Evolutionary conservation across 1,140 invertebrate genomes (phyloP), one percentile per base, ranked within the genome.

Genomic region (Campoletis sonorensis): DNA sequence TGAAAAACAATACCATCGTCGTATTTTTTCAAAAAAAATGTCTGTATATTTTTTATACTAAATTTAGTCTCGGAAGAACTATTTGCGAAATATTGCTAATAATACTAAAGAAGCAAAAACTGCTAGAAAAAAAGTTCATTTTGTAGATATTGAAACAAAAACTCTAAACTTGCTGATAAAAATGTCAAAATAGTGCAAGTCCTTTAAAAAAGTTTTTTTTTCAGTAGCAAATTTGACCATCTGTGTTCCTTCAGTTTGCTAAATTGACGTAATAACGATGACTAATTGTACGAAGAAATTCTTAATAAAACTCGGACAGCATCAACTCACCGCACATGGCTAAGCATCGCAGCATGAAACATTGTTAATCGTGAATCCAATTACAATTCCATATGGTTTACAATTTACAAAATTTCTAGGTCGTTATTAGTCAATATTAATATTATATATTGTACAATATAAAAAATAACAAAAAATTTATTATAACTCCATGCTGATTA

Each of bases 281-380:
- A n/a, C n/a, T n/a, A n/a, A n/a, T n/a, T n/a, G 18, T 54, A 8
- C 30, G n/a, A 23, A 73, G 51, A 61, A 78, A 7, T n/a, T 71
- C 33, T 37, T 37, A 1, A 51, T 26, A 30, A 75, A 58, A 7
- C 3, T 5, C 0, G 37, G 4, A 13, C 40, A 77, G 13, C 21
- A 21, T 77, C 40, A 83, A 90, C 91, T 92, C 85, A 92, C 91
- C 91, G 87, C 88, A 84, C 87, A 89, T 26, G 91, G 88, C 91
- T 92, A 87, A 87, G 86, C 85, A 90, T 86, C 26, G 91, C 90
- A 92, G 91, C 91, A 89, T 92, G 91, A 91, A 92, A 92, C 87
- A 92, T 91, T 84, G 80, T 87, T 78, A 88, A 89, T 88, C 79
- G 86, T 90, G 64, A 91, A 91, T 89, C 86, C 61, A 75, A 89